Conservation (phyloP, 2,888 invertebrate genomes). For the Lepeophtheirus nordmannii region DNA sequence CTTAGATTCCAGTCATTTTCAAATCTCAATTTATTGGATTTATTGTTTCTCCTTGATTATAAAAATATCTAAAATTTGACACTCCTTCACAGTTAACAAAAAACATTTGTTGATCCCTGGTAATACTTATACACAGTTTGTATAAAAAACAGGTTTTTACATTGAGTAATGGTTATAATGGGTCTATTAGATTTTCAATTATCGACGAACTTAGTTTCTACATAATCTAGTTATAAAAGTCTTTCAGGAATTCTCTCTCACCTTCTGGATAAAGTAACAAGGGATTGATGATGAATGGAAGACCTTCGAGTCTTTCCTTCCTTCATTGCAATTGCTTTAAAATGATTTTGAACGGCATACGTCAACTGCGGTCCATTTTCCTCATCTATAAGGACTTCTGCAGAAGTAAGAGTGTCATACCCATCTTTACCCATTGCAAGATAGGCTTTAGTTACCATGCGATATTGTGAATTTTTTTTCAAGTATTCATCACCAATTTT, state of each 20-base stretch:
- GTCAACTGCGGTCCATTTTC: constrained; percentile 72
- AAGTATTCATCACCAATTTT: constrained; percentile 72
- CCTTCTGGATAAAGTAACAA: constrained; percentile 64
- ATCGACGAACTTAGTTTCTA: no score
- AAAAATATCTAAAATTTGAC: no score
- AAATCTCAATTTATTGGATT: no score
- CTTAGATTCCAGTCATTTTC: no score
- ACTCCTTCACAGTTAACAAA: no score
- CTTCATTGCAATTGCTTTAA: constrained; percentile 65
- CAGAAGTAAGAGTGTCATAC: constrained; percentile 50
- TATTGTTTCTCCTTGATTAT: no score
- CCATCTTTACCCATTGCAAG: constrained; percentile 68
- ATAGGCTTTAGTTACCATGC: constrained; percentile 66
- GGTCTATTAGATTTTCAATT: no score
- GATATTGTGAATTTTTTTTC: constrained; percentile 51
- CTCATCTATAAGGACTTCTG: constrained; percentile 51
- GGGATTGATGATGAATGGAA: constrained; percentile 67
- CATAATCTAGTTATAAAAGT: no score
- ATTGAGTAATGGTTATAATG: no score
- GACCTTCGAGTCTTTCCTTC: constrained; percentile 46
- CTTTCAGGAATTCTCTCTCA: constrained; percentile 30
- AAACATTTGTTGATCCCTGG: no score
- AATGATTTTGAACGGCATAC: constrained; percentile 72
- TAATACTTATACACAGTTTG: no score
- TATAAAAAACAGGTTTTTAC: no score